Evolutionary conservation across 2,888 invertebrate species (phyloP).

Genomic region (Panopea generosa): DNA sequence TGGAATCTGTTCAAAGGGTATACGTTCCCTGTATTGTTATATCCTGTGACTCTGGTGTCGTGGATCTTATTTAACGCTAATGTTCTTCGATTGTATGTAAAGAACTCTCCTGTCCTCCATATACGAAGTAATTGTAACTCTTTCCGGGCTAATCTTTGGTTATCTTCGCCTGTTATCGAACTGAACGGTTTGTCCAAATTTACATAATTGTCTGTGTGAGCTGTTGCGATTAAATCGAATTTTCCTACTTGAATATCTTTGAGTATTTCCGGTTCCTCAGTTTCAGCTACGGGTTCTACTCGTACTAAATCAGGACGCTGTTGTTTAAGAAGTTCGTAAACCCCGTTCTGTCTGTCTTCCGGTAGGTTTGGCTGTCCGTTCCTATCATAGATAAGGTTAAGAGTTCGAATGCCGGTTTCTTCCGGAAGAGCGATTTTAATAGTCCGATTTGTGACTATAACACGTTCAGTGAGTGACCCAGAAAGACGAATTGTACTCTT

Average conservation of each 20-base stretch:
- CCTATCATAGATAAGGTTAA: slow-evolving; percentile 48
- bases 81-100: slow-evolving; percentile 42
- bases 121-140: slow-evolving; percentile 35
- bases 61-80: slow-evolving; percentile 39
- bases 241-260: slow-evolving; percentile 45
- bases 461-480: slow-evolving; percentile 29
- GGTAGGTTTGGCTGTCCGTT: slow-evolving; percentile 31
- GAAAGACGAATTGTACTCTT: slow-evolving; percentile 40
- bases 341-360: slow-evolving; percentile 20
- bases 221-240: slow-evolving; percentile 58
- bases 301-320: slow-evolving; percentile 38
- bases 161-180: too few species aligned
- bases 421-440: slow-evolving; percentile 45
- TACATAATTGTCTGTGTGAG: not conserved
- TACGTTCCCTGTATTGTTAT: not conserved
- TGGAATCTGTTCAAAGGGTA: slow-evolving; percentile 15
- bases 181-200: too few species aligned
- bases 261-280: slow-evolving; percentile 29
- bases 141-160: not conserved
- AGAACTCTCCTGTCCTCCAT: slow-evolving; percentile 51
- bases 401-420: slow-evolving; percentile 24
- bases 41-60: slow-evolving; percentile 2
- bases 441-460: slow-evolving; percentile 43
- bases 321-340: slow-evolving; percentile 36
- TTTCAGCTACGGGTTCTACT: slow-evolving; percentile 32